A percentile compares a stretch with the other conserved stretches of the same genome.
Evolutionary conservation across 2,113 vertebrate genomes (phyloP).

Genomic region (Erinaceus europaeus): DNA sequence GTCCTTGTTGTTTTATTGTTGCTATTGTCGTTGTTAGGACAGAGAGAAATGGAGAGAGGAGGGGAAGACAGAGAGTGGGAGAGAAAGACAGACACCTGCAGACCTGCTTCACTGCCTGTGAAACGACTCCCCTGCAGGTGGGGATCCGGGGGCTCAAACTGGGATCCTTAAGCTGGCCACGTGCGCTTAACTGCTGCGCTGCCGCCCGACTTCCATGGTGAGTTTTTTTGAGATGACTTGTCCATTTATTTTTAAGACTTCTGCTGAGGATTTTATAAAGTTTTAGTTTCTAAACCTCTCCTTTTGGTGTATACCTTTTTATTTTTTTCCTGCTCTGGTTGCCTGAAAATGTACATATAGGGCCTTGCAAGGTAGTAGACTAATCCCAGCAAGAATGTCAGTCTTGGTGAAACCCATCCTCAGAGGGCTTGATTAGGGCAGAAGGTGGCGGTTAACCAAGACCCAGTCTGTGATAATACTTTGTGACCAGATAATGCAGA

Average conservation of each 20-base stretch:
- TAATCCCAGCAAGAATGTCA: background rate
- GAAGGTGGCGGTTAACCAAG: background rate
- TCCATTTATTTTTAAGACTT: conserved; percentile 3
- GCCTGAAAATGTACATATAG: background rate
- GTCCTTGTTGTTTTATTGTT: too few relatives aligned
- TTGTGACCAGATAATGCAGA: background rate
- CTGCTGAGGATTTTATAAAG: background rate
- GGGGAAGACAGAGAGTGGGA: too few relatives aligned
- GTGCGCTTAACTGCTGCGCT: too few relatives aligned
- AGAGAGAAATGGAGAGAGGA: too few relatives aligned
- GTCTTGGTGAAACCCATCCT: conserved; percentile 2
- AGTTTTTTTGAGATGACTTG: too few relatives aligned
- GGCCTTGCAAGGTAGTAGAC: background rate
- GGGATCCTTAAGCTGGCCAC: too few relatives aligned
- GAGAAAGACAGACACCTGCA: too few relatives aligned
- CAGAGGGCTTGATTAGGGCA: conserved; percentile 39
- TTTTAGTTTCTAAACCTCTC: background rate
- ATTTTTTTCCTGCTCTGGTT: conserved; percentile 9
- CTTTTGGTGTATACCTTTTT: background rate
- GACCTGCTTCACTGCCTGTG: too few relatives aligned
- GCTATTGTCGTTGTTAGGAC: too few relatives aligned
- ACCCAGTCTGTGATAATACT: background rate
- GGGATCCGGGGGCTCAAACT: too few relatives aligned
- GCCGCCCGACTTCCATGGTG: too few relatives aligned
- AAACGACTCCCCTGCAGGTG: too few relatives aligned